Conservation (phyloP, 2,797 vertebrate genomes). For the Orientallactaga sibirica region DNA sequence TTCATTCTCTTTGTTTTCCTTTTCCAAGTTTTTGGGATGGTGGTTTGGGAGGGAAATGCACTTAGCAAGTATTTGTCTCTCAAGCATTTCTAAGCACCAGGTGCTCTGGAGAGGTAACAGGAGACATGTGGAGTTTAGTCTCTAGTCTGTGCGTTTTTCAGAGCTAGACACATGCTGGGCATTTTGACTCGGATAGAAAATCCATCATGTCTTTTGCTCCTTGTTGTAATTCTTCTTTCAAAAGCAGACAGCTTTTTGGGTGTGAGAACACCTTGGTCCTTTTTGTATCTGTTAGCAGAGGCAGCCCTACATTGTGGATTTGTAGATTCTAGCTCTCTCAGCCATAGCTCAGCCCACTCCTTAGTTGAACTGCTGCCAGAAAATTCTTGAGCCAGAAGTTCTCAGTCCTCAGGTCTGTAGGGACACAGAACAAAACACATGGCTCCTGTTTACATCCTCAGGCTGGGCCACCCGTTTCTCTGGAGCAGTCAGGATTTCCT, state of each 20-base stretch:
- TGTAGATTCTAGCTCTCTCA: not conserved
- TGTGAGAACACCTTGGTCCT: not conserved
- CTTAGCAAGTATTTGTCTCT: not conserved
- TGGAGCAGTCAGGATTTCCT: slow-evolving; percentile 80
- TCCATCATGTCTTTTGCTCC: not conserved
- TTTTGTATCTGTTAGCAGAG: not conserved
- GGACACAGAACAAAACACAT: slow-evolving; percentile 48
- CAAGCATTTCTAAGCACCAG: not conserved
- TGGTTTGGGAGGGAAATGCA: not conserved
- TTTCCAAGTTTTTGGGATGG: not conserved
- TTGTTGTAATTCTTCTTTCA: not conserved
- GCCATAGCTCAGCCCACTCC: not conserved
- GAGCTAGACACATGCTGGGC: not conserved
- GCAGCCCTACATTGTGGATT: not conserved
- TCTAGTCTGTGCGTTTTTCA: not conserved
- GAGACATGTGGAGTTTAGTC: not conserved
- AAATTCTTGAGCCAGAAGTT: not conserved
- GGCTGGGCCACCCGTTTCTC: slow-evolving; percentile 57
- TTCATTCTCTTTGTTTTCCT: not conserved
- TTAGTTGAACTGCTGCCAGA: not conserved
- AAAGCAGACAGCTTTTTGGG: not conserved
- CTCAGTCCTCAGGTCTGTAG: not conserved
- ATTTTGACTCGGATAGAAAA: not conserved
- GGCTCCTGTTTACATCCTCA: slow-evolving; percentile 73
- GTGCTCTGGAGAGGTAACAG: not conserved